phyloP scores from a whole-genome alignment of 2,113 vertebrate species.

The Pardalotus punctatus region DNA sequence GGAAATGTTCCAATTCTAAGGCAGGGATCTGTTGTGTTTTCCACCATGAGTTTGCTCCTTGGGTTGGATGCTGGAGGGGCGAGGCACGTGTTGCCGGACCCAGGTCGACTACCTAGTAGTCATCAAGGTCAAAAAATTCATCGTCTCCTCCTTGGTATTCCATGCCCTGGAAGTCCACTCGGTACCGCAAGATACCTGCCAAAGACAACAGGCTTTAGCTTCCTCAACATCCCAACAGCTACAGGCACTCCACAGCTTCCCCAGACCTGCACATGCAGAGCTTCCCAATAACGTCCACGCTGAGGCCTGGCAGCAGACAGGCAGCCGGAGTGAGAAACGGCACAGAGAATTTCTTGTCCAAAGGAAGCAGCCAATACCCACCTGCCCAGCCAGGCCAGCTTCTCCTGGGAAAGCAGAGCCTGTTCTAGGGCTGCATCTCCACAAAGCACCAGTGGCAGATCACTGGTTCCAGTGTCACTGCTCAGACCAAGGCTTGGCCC shows the following conservation, averaged over 20 bases:
- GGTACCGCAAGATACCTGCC: conserved; percentile 97
- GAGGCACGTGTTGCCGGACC: conserved; percentile 85
- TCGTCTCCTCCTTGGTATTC: conserved; percentile 98
- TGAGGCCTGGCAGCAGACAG: background rate
- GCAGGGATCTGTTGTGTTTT: conserved; percentile 89
- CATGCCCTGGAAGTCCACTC: conserved; percentile 99
- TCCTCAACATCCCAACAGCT: background rate
- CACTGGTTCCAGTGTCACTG: background rate
- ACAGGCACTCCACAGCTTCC: background rate
- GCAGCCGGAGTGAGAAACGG: background rate
- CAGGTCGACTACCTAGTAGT: conserved; percentile 99
- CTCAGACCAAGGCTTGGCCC: background rate
- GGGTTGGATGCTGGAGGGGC: conserved; percentile 86
- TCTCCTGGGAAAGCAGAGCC: background rate
- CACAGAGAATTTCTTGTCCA: fast-evolving
- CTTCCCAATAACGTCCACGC: fast-evolving
- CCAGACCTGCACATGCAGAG: background rate
- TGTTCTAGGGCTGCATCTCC: background rate
- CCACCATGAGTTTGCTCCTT: conserved; percentile 83
- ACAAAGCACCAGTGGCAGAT: background rate
- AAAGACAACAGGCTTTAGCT: conserved; percentile 29
- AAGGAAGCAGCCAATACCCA: background rate
- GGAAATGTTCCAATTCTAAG: conserved; percentile 96
- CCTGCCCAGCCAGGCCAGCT: background rate
- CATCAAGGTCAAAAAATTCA: conserved; percentile 99